Conservation (phyloP, 2,797 vertebrate genomes). For the Podarcis siculus region DNA sequence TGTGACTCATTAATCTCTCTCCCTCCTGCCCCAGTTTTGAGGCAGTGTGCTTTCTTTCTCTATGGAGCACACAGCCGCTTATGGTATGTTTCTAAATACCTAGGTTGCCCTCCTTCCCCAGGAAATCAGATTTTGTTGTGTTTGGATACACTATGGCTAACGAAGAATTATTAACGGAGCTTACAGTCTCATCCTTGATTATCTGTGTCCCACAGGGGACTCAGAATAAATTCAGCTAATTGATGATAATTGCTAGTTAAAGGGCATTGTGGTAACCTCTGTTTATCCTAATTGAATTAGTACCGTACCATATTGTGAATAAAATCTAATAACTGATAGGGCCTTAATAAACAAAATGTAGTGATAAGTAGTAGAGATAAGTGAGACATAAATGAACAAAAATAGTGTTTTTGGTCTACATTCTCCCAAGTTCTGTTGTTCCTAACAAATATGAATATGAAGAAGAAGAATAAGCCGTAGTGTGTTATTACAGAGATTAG, state of each 20-base stretch:
- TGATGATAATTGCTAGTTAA: neutral
- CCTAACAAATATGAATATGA: constrained; percentile 49
- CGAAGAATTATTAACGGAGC: neutral
- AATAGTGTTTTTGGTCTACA: constrained; percentile 37
- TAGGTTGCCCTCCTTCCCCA: neutral
- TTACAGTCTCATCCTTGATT: neutral
- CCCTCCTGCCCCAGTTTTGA: no score
- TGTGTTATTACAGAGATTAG: neutral
- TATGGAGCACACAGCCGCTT: neutral
- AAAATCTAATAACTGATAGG: constrained; percentile 22
- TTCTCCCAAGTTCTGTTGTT: rapidly evolving
- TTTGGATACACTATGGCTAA: neutral
- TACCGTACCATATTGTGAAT: neutral
- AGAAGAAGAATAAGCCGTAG: neutral
- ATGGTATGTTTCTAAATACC: neutral
- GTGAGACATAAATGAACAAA: constrained; percentile 34
- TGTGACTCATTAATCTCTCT: neutral
- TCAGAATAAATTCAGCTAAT: neutral
- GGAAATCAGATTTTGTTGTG: neutral
- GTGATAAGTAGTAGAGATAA: constrained; percentile 12
- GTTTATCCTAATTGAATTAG: neutral
- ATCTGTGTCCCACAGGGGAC: neutral
- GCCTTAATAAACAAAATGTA: constrained; percentile 37
- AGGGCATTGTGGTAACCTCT: rapidly evolving
- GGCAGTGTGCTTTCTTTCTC: neutral